Evolutionary conservation across 2,888 invertebrate genomes (phyloP), one percentile per base, ranked within the genome.

Genomic region (Podotricha telesiphe): DNA sequence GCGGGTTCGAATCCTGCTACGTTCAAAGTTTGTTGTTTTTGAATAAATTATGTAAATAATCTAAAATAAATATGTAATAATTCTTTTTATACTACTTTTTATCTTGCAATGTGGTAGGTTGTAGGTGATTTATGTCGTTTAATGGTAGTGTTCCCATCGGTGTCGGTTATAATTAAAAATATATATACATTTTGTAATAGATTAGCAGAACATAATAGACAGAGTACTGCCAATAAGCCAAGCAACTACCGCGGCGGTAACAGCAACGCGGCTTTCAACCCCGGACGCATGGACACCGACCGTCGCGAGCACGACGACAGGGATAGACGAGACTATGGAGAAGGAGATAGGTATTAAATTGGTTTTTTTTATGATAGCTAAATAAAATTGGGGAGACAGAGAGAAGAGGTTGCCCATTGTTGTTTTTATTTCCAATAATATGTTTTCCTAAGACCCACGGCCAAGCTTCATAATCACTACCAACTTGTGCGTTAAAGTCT

Each of bases 301-400:
- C 79, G 88, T 0, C 84, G 92, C 47, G 92, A 91, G 47, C 92
- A 92, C 69, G 92, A 93, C 71, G 92, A 93, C 75, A 79, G 92
- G 17, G 92, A 92, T 71, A 80, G 84, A 48, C 78, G 89, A 2
- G 91, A 91, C 76, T 91, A 92, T 65, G 86, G 85, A 1, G 91
- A 92, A 0, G 74, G 67, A 20, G 75, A 75, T 17, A 74, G 74
- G 75, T 74, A 37, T 28, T 2, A 4, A 28, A 28, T 28, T 4
- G 6, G 2, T 28, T 28, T 28, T 6, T 28, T 28, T n/a, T n/a
- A n/a, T 37, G 37, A 37, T 37, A 10, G 37, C 37, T 10, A 37
- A 10, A 37, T 37, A 6, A 10, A 37, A 8, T 8, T 37, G 37
- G 7, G 37, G 1, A 37, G 1, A 37, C 37, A 37, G 37, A 8